Evolutionary conservation across 2,113 vertebrate species (phyloP).

Genomic region (Cepphus grylle): DNA sequence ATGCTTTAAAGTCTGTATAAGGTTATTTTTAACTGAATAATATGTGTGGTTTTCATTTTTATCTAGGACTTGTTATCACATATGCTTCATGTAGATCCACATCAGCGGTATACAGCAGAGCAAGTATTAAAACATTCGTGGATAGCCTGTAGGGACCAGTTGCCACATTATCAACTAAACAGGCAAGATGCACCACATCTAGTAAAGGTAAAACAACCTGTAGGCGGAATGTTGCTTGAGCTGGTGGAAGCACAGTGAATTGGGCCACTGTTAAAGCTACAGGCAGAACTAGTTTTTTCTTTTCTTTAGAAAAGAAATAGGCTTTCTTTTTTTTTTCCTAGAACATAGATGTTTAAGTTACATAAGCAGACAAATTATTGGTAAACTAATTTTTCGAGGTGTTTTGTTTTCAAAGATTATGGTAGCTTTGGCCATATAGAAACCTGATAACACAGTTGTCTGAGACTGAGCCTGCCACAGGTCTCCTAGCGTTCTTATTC

Average conservation of each 20-base stretch:
- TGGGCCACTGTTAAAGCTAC: neutral
- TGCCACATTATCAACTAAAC: slow-evolving; percentile 89
- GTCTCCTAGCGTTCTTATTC: neutral
- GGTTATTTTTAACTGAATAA: neutral
- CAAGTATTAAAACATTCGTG: slow-evolving; percentile 95
- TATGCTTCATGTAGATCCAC: slow-evolving; percentile 97
- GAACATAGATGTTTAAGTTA: neutral
- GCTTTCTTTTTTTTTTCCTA: neutral
- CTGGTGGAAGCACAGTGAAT: neutral
- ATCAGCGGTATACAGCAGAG: slow-evolving; percentile 92
- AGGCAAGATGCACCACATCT: slow-evolving; percentile 88
- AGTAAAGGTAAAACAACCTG: slow-evolving; percentile 81
- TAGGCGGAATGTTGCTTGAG: neutral
- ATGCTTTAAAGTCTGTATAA: neutral
- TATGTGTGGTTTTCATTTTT: neutral
- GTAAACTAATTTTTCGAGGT: neutral
- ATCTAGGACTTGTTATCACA: slow-evolving; percentile 91
- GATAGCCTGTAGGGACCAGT: slow-evolving; percentile 89
- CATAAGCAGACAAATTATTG: neutral
- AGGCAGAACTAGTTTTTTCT: neutral
- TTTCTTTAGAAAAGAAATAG: neutral
- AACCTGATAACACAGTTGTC: neutral
- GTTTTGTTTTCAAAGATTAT: neutral
- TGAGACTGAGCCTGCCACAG: neutral
- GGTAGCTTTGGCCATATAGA: neutral